phyloP scores from a whole-genome alignment of 2,888 invertebrate species.

The Eilema caniola region DNA sequence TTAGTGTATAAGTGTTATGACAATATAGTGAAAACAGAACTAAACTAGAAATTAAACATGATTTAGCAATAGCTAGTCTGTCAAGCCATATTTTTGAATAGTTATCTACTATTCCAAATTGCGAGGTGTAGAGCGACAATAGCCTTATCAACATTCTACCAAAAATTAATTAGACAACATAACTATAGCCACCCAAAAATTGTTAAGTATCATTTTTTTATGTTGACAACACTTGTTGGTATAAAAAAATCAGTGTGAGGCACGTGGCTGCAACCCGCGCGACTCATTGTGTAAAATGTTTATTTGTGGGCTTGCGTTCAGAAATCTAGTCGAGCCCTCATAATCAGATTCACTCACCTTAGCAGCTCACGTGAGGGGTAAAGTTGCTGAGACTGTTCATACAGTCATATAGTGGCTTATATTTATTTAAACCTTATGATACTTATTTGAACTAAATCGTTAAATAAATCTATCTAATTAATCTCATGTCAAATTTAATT shows the following conservation, averaged over 20 bases:
- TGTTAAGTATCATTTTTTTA: too few relatives aligned
- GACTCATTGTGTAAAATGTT: too few relatives aligned
- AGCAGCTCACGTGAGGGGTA: background rate
- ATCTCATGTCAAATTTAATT: too few relatives aligned
- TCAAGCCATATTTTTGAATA: background rate
- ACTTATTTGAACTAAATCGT: background rate
- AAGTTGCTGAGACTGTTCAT: background rate
- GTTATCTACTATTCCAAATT: too few relatives aligned
- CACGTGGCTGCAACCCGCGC: too few relatives aligned
- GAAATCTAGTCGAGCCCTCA: background rate
- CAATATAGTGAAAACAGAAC: slow-evolving; percentile 25
- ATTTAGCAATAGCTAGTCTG: background rate
- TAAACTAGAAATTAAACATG: slow-evolving; percentile 12
- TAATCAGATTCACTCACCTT: background rate
- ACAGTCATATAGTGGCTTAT: background rate
- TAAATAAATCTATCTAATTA: background rate
- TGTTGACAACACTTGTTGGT: too few relatives aligned
- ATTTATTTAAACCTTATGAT: too few relatives aligned
- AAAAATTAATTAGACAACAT: too few relatives aligned
- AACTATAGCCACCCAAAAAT: too few relatives aligned
- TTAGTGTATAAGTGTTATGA: slow-evolving; percentile 50
- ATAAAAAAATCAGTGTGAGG: too few relatives aligned
- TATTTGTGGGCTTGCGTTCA: background rate
- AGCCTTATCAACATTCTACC: too few relatives aligned
- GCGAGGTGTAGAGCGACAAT: too few relatives aligned